phyloP scores from a whole-genome alignment of 2,113 vertebrate species.

The Zosterops pallidus region DNA sequence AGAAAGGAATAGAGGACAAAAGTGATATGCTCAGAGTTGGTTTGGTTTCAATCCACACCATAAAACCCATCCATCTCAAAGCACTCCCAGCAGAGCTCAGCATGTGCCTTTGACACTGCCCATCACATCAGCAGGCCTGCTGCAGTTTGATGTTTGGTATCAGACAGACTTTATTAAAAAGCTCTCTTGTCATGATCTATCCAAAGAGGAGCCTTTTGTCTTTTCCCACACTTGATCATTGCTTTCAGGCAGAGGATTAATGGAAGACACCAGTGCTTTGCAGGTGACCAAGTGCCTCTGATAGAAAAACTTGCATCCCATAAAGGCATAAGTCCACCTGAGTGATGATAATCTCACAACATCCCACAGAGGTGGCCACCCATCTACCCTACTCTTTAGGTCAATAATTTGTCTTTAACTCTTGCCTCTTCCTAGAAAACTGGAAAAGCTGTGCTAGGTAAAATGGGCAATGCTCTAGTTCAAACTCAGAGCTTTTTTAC shows the following conservation, averaged over 20 bases:
- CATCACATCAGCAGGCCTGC: background rate
- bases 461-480: background rate
- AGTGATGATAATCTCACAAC: background rate
- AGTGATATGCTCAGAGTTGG: background rate
- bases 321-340: background rate
- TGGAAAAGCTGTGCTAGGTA: background rate
- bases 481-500: background rate
- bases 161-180: conserved; percentile 17
- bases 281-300: background rate
- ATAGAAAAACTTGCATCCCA: background rate
- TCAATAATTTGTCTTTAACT: background rate
- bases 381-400: background rate
- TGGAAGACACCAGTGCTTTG: background rate
- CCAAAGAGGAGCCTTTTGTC: background rate
- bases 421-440: background rate
- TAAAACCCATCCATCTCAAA: background rate
- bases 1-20: background rate
- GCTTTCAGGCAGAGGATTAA: background rate
- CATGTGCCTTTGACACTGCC: background rate
- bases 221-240: background rate
- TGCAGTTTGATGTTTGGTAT: conserved; percentile 1
- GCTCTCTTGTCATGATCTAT: background rate
- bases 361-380: background rate
- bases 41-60: background rate
- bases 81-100: background rate